Evolutionary conservation across 2,113 vertebrate species (phyloP).

Genomic region (Willisornis vidua): DNA sequence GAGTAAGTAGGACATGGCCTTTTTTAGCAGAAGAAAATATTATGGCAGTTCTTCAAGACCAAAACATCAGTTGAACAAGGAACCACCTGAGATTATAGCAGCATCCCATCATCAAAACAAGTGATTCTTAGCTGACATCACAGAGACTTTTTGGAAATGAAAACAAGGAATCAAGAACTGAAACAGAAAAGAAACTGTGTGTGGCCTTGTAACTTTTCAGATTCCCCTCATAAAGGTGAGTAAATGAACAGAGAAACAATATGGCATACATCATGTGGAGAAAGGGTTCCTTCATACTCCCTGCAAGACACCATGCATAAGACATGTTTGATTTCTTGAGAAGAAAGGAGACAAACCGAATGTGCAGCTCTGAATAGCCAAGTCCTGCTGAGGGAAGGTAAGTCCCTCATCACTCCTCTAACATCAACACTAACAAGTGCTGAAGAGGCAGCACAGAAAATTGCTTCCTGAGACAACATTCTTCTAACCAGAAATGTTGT

Average conservation of each 20-base stretch:
- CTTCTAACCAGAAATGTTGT: not conserved
- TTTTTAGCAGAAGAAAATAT: not conserved
- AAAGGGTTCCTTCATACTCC: not conserved
- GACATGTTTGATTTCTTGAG: not conserved
- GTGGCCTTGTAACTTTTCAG: not conserved
- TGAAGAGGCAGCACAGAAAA: not conserved
- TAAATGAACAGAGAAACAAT: not conserved
- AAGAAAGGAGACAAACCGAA: not conserved
- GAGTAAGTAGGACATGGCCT: not conserved
- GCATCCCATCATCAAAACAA: not conserved
- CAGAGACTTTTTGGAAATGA: not conserved
- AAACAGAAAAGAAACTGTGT: accelerated
- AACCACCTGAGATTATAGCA: not conserved
- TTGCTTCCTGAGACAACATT: not conserved
- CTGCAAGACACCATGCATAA: not conserved
- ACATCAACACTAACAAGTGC: not conserved
- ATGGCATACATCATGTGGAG: not conserved
- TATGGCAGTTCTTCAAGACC: not conserved
- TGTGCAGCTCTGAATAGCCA: not conserved
- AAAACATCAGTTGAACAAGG: not conserved
- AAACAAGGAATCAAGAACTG: not conserved
- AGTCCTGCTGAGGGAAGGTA: not conserved
- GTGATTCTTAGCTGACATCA: not conserved
- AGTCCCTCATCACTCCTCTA: not conserved
- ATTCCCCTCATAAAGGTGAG: not conserved